A percentile compares a stretch with the other conserved stretches of the same genome.
phyloP scores from a whole-genome alignment of 1,140 invertebrate genomes.

The Homalodisca vitripennis region DNA sequence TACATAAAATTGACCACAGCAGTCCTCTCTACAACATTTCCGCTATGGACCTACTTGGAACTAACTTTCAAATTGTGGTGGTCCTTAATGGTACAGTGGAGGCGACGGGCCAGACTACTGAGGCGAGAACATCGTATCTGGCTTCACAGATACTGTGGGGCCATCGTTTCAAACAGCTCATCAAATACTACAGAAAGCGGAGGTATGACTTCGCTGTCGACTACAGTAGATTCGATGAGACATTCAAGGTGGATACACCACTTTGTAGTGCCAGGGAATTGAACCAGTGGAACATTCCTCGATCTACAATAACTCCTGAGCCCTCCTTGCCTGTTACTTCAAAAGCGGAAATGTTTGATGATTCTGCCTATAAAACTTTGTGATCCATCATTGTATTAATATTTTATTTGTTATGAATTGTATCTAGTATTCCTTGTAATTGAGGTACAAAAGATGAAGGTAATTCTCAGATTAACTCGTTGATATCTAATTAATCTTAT shows the following conservation, averaged over 20 bases:
- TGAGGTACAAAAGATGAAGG: too few species aligned
- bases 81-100: constrained; percentile 80
- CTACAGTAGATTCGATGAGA: constrained; percentile 90
- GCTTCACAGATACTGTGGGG: constrained; percentile 86
- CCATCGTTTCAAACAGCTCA: constrained; percentile 76
- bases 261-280: constrained; percentile 83
- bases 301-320: not conserved
- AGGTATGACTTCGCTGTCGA: constrained; percentile 68
- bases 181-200: constrained; percentile 53
- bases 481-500: too few species aligned
- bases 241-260: constrained; percentile 85
- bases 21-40: constrained; percentile 59
- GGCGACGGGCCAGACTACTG: constrained; percentile 71
- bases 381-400: too few species aligned
- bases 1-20: constrained; percentile 50
- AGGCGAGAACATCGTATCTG: constrained; percentile 75
- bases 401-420: too few species aligned
- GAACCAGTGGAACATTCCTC: constrained; percentile 43
- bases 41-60: constrained; percentile 55
- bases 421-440: too few species aligned
- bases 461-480: too few species aligned
- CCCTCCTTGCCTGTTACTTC: not conserved
- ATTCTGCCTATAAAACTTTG: not conserved
- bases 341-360: too few species aligned
- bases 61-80: constrained; percentile 84